Evolutionary conservation across 2,888 invertebrate genomes (phyloP).

Genomic region (Elegia similella): DNA sequence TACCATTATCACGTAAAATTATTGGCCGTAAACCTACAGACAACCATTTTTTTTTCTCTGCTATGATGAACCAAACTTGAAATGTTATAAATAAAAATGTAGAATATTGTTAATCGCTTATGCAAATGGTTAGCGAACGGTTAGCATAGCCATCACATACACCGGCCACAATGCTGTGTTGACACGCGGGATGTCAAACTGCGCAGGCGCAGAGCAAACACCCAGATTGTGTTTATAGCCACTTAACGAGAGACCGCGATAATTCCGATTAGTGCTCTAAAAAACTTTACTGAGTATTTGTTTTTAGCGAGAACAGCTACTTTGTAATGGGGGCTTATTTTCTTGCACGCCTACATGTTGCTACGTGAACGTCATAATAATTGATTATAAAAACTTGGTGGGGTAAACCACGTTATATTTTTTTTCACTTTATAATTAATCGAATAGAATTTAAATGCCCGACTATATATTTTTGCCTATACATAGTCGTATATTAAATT

Average conservation of each 20-base stretch:
- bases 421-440: too few species aligned
- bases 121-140: constrained; percentile 66
- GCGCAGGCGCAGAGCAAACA: constrained; percentile 72
- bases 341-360: constrained; percentile 5
- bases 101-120: constrained; percentile 48
- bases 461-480: too few species aligned
- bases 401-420: neutral
- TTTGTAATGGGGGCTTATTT: constrained; percentile 54
- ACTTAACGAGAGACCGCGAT: constrained; percentile 73
- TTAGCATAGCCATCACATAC: constrained; percentile 63
- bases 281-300: constrained; percentile 66
- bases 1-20: too few species aligned
- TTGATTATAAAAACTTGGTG: neutral
- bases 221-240: constrained; percentile 79
- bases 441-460: too few species aligned
- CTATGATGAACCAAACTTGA: neutral
- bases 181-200: constrained; percentile 61
- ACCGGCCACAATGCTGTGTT: constrained; percentile 60
- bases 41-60: neutral
- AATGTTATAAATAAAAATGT: constrained; percentile 24
- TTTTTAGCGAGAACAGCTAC: constrained; percentile 72
- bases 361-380: neutral
- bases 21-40: too few species aligned
- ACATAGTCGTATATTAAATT: too few species aligned
- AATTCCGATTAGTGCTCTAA: constrained; percentile 77